Evolutionary conservation across 2,113 vertebrate genomes (phyloP), one percentile per base, ranked within the genome.

Genomic region (Pachyramphus minor): DNA sequence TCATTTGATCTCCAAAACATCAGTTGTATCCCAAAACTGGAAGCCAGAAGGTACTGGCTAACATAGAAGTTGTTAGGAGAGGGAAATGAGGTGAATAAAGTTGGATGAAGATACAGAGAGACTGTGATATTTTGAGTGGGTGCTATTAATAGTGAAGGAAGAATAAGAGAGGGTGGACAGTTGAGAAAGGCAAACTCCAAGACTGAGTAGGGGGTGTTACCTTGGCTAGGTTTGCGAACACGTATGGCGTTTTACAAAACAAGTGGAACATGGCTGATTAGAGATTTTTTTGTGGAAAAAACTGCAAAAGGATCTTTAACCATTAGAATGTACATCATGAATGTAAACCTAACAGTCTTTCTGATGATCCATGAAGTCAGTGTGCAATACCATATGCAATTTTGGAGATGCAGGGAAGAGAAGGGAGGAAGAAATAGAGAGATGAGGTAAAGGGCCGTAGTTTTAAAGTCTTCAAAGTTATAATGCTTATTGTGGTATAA

Each of bases 21-120:
- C 24, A 49, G 4, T 15, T 87, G 37, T 69, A 53, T 73, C 22
- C 28, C 16, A 50, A 79, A 79, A 63, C 44, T 58, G 64, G 24
- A 86, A 86, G 42, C 33, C 30, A 60, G 27, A 59, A 66, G 49
- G 13, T 33, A n/a, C 35, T 72, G 47, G 24, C 30, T 62, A 35
- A 78, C 89, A 7, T 18, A 66, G 39, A 77, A 73, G 8, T 28
- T 72, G 7, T 58, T 87, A 25, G 24, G 22, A 67, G 13, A 35
- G 14, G 45, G 50, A 78, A 20, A 13, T 55, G 14, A 78, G 28
- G 20, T 68, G 12, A 45, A 68, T n/a, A 25, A 80, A 68, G 16
- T 8, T 60, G 44, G 5, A 33, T 73, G 21, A 69, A 42, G 21
- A 68, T 55, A 28, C 0, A 0, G n/a, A 50, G 30, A 63, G 6